A percentile compares a stretch with the other conserved stretches of the same genome.
These are phyloP conservation scores for Microplitis deprimator DNA, from an alignment of 2,888 invertebrate genomes.

Conservation along the genomic window DNA sequence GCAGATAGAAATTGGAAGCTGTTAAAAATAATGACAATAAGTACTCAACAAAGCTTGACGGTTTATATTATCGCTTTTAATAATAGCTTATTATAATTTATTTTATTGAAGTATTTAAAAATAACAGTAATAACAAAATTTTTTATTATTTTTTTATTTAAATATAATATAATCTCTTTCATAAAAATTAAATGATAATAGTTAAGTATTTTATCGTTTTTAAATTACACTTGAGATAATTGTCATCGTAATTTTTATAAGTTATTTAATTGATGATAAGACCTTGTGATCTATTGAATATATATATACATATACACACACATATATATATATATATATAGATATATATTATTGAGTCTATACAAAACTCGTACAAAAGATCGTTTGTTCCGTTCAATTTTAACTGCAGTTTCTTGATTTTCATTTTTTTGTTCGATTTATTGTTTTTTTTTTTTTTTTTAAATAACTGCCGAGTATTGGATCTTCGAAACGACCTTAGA, in stretches of 20 bases:
- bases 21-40: slow-evolving; percentile 30
- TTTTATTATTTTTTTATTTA: neutral
- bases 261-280: too few relatives aligned
- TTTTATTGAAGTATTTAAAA: neutral
- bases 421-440: too few relatives aligned
- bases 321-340: too few relatives aligned
- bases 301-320: too few relatives aligned
- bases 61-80: slow-evolving; percentile 25
- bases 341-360: too few relatives aligned
- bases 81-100: slow-evolving; percentile 10
- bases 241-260: too few relatives aligned
- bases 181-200: neutral
- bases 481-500: neutral
- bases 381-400: too few relatives aligned
- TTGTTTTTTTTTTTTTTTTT: too few relatives aligned
- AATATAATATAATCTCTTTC: neutral
- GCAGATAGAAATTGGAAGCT: slow-evolving; percentile 14
- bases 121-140: neutral
- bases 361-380: too few relatives aligned
- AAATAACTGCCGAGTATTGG: too few relatives aligned
- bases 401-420: too few relatives aligned
- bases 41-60: slow-evolving; percentile 17
- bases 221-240: neutral
- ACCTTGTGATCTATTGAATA: too few relatives aligned
- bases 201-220: neutral